Percentiles rank a stretch among this genome's conserved stretches.
These are phyloP conservation scores for fruit fly (Drosophila melanogaster) DNA, from an alignment of 1,140 invertebrate species.

Conservation along the genomic window Release_6_plus_ISO1_MT NC_004354.4:9929001-9929500, in stretches of 20 bases:
- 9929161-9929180: slow-evolving; percentile 88
- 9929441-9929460: slow-evolving; percentile 90
- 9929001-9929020: slow-evolving; percentile 91
- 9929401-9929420: slow-evolving; percentile 93
- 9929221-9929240: slow-evolving; percentile 88
- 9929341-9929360: slow-evolving; percentile 88
- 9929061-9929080: slow-evolving; percentile 52
- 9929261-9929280: slow-evolving; percentile 91
- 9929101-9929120: too few species aligned
- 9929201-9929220: slow-evolving; percentile 89
- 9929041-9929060: slow-evolving; percentile 92
- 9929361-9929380: slow-evolving; percentile 90
- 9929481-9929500: slow-evolving; percentile 78
- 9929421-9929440: slow-evolving; percentile 88
- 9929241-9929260: slow-evolving; percentile 89
- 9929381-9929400: slow-evolving; percentile 95
- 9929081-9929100: background rate
- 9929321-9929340: slow-evolving; percentile 90
- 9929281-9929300: slow-evolving; percentile 90
- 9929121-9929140: too few species aligned
- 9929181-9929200: slow-evolving; percentile 91
- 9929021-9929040: slow-evolving; percentile 90
- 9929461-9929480: slow-evolving; percentile 88
- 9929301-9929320: slow-evolving; percentile 89
- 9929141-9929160: background rate